These are phyloP conservation scores for Clytia hemisphaerica DNA, from an alignment of 30 jellyfish, hydroid and myxozoan species.

Conservation along the genomic window DNA sequence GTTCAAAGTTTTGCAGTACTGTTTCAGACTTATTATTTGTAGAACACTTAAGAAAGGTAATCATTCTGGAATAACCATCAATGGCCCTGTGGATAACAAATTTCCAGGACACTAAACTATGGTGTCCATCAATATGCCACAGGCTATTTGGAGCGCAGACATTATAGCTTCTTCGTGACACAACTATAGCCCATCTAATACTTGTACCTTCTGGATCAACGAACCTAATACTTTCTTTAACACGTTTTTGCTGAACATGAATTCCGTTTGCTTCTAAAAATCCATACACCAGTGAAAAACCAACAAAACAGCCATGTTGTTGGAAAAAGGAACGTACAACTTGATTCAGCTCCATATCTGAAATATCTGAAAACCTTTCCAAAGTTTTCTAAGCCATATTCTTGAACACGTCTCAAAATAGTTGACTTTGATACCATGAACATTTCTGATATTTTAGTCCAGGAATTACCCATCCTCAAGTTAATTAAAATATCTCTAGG, in stretches of 20 bases:
- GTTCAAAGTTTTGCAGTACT: background rate
- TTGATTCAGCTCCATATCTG: constrained; percentile 30
- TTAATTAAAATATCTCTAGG: constrained; percentile 5
- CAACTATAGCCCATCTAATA: constrained; percentile 13
- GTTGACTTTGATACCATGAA: constrained; percentile 31
- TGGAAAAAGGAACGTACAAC: background rate
- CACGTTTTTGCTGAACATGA: too few species aligned
- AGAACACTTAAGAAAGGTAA: background rate
- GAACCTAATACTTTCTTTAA: constrained; percentile 1
- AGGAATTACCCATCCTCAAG: constrained; percentile 14
- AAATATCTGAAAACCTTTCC: constrained; percentile 13
- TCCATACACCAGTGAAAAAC: constrained; percentile 33
- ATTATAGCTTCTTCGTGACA: constrained; percentile 12
- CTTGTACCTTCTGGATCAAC: constrained; percentile 31
- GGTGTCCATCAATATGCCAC: constrained; percentile 35
- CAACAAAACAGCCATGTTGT: constrained; percentile 25
- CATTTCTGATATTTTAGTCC: constrained; percentile 30
- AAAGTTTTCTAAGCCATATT: constrained; percentile 4
- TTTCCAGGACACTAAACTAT: constrained; percentile 24
- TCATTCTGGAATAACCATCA: constrained; percentile 12
- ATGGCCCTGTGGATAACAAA: constrained; percentile 24
- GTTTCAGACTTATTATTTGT: constrained; percentile 23
- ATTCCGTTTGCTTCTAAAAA: constrained; percentile 4
- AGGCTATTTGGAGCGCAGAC: constrained; percentile 25
- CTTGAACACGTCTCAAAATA: constrained; percentile 18